These are phyloP conservation scores for Drosophila arizonae DNA, from an alignment of 1,140 invertebrate species.

Conservation along the genomic window DNA sequence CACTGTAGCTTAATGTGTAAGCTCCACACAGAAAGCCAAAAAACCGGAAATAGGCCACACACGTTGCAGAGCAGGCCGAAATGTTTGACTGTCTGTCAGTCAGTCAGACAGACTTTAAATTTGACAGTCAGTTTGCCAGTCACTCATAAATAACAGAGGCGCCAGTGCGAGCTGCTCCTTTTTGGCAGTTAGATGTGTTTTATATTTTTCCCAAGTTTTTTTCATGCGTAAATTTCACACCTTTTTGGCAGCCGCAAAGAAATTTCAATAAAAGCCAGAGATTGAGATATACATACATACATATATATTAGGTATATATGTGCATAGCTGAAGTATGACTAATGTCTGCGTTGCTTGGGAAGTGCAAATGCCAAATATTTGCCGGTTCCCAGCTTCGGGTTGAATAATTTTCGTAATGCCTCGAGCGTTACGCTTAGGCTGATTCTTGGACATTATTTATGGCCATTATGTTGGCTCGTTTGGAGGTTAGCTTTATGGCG, in stretches of 20 bases:
- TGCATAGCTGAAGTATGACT: constrained; percentile 50
- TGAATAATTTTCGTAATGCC: constrained; percentile 57
- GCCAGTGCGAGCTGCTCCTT: constrained; percentile 27
- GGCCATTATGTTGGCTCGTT: constrained; percentile 52
- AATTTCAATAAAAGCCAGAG: constrained; percentile 56
- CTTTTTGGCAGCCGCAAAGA: constrained; percentile 49
- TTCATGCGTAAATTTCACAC: constrained; percentile 59
- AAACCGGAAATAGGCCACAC: constrained; percentile 48
- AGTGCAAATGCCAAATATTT: constrained; percentile 36
- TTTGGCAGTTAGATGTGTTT: constrained; percentile 20
- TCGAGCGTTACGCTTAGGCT: constrained; percentile 46
- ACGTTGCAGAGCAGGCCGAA: constrained; percentile 30
- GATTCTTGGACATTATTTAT: constrained; percentile 55
- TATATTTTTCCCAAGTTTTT: constrained; percentile 2
- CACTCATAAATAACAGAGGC: constrained; percentile 68
- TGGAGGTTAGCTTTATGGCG: constrained; percentile 44
- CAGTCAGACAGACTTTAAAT: constrained; percentile 13
- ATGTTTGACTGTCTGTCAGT: constrained; percentile 33
- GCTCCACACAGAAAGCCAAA: background rate
- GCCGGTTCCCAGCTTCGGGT: constrained; percentile 40
- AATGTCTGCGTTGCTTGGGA: constrained; percentile 32
- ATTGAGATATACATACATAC: background rate
- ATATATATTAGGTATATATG: background rate
- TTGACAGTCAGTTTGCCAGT: constrained; percentile 34
- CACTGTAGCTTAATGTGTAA: constrained; percentile 19